These are phyloP conservation scores for Lithobates pipiens DNA, from an alignment of 2,797 vertebrate species.

Conservation along the genomic window DNA sequence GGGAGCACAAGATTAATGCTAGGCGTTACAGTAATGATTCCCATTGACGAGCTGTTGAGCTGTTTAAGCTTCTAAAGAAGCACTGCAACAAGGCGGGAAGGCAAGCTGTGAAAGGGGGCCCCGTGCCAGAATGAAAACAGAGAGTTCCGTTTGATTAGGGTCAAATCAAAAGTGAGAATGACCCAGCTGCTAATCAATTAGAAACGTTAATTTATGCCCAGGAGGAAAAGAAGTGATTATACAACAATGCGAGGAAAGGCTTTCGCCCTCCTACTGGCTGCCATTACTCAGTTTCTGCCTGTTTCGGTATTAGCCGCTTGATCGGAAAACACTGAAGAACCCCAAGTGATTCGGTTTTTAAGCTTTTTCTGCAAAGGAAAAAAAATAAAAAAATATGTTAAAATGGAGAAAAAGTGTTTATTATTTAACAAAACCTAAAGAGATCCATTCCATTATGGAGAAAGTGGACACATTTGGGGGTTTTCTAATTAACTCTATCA, in stretches of 20 bases:
- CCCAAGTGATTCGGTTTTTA: too few relatives aligned
- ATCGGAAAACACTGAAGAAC: background rate
- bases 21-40: conserved; percentile 46
- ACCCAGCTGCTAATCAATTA: conserved; percentile 60
- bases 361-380: too few relatives aligned
- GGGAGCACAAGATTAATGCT: conserved; percentile 41
- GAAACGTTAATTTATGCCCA: conserved; percentile 56
- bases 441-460: too few relatives aligned
- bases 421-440: too few relatives aligned
- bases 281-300: conserved; percentile 17
- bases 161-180: conserved; percentile 57
- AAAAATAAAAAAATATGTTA: too few relatives aligned
- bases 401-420: too few relatives aligned
- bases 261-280: conserved; percentile 3
- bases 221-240: conserved; percentile 36
- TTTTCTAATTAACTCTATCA: too few relatives aligned
- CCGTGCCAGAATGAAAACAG: conserved; percentile 9
- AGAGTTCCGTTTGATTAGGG: conserved; percentile 51
- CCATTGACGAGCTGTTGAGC: conserved; percentile 49
- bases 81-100: conserved; percentile 40
- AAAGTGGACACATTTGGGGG: too few relatives aligned
- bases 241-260: conserved; percentile 9
- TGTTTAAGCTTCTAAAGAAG: conserved; percentile 57
- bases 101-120: conserved; percentile 46
- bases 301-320: conserved; percentile 17